A percentile compares a stretch with the other conserved stretches of the same genome.
Evolutionary conservation across 2,888 invertebrate genomes (phyloP).

Genomic region (Dryomyza anilis): DNA sequence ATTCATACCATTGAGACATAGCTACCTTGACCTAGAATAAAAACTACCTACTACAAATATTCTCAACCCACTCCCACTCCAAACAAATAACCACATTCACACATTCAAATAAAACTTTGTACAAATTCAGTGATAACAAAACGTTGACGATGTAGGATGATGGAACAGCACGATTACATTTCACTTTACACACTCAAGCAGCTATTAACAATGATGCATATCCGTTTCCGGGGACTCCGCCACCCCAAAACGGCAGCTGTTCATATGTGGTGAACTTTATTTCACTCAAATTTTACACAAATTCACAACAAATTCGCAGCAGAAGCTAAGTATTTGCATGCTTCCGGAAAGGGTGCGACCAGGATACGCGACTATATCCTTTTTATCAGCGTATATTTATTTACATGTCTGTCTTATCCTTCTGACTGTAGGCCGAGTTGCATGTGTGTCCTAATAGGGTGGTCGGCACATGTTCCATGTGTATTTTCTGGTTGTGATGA

Average conservation of each 20-base stretch:
- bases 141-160: not conserved
- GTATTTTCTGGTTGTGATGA: no score
- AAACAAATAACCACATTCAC: not conserved
- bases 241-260: not conserved
- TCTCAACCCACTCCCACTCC: not conserved
- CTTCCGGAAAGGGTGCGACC: not conserved
- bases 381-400: not conserved
- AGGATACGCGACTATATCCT: not conserved
- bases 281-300: conserved; percentile 10
- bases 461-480: not conserved
- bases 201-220: conserved; percentile 16
- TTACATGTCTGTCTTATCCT: not conserved
- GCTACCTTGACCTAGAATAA: no score
- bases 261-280: not conserved
- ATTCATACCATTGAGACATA: no score
- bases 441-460: not conserved
- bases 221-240: conserved; percentile 13
- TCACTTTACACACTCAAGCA: conserved; percentile 24
- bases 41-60: no score
- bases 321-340: no score
- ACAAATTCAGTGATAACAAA: not conserved
- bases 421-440: not conserved
- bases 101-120: no score
- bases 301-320: conserved; percentile 8
- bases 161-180: conserved; percentile 10